Evolutionary conservation across 2,113 vertebrate species (phyloP).

Genomic region (Syrrhaptes paradoxus): DNA sequence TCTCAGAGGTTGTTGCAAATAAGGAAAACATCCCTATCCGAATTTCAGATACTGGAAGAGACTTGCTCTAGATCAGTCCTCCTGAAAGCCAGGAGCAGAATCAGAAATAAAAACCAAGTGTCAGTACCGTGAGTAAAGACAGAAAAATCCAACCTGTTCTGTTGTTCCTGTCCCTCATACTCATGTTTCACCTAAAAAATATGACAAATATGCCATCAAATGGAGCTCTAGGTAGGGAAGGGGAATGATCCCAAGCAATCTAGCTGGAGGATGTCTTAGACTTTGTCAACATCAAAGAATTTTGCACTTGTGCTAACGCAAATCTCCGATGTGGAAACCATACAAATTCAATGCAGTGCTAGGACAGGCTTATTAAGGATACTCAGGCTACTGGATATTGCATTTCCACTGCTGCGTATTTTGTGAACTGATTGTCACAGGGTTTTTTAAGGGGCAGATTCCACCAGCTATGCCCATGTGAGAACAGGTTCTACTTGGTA

Average conservation of each 20-base stretch:
- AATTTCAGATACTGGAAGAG: neutral
- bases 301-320: neutral
- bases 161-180: neutral
- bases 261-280: neutral
- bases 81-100: neutral
- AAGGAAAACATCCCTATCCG: neutral
- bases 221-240: neutral
- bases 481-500: neutral
- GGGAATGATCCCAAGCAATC: neutral
- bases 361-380: neutral
- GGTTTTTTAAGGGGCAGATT: neutral
- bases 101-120: neutral
- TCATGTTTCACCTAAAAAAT: neutral
- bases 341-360: neutral
- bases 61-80: neutral
- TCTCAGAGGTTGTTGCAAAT: neutral
- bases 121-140: neutral
- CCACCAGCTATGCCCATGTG: neutral
- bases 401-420: neutral
- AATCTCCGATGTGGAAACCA: neutral
- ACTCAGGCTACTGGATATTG: neutral
- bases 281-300: conserved; percentile 8
- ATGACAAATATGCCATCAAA: neutral
- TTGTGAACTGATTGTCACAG: neutral
- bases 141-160: neutral